Base-by-base conservation (phyloP, 2,113 vertebrate genomes). In the Stegostoma tigrinum region DNA sequence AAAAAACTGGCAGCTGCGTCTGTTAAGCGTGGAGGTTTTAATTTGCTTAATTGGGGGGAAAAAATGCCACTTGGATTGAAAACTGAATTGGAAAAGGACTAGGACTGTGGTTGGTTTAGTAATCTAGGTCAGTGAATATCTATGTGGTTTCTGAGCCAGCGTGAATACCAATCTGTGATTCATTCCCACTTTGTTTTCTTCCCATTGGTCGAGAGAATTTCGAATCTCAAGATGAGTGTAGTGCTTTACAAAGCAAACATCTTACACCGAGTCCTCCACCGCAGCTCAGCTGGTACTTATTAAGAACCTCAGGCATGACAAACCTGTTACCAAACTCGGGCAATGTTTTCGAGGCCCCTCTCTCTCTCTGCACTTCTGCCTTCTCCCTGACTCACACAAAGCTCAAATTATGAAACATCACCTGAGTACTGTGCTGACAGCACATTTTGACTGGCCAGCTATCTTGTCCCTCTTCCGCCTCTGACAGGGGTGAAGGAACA, bases 241-340 rank as follows among this genome's bases (percentile, higher is more conserved):
- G 89, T 93, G 89, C 89, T 93, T 93, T 38, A 93, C 89, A 93
- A 93, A 67, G 89, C 89, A 93, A 93, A 93, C 89, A 93, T 66
- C 61, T 93, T 61, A 93, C 89, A 93, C 61, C 55, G 34, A 66
- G 89, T 93, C 89, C 89, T 67, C 34, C 12, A 93, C 61, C 61
- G 7, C 61, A 67, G 89, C 89, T 93, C 89, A 93, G 61, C 61
- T 93, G 89, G 34, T 93, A 66, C 61, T n/a, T 93, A 93, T 67
- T 93, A 66, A 66, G 38, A 38, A 61, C 34, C 89, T 93, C 34
- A 66, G 89, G n/a, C 89, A 93, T 23, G n/a, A n/a, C 61, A 61
- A 30, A 93, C 66, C 34, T 38, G 89, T n/a, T 66, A 66, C 66
- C 64, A n/a, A 64, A 66, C 86, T 34, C 24, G 0, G 30, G 42